These are phyloP conservation scores for Phrynocephalus forsythii DNA, from an alignment of 2,797 vertebrate species.

Conservation along the genomic window DNA sequence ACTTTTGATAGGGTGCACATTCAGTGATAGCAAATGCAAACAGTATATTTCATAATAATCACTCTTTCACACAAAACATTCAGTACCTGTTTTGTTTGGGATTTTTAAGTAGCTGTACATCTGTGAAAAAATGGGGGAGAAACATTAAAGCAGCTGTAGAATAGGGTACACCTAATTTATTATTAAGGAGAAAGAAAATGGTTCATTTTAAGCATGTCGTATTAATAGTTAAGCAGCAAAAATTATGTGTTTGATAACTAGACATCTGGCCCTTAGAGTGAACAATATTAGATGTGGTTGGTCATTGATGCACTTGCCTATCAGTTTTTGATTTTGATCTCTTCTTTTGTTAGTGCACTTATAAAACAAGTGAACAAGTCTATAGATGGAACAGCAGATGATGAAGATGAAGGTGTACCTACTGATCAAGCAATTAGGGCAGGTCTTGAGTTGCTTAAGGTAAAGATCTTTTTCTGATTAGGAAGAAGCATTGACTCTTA, in stretches of 20 bases:
- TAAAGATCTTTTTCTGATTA: constrained; percentile 63
- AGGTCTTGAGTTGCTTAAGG: constrained; percentile 96
- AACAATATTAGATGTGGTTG: background rate
- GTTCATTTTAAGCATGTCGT: background rate
- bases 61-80: background rate
- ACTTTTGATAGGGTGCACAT: background rate
- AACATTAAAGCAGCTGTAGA: background rate
- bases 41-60: too few relatives aligned
- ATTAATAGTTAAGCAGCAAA: background rate
- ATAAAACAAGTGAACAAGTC: constrained; percentile 98
- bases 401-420: constrained; percentile 96
- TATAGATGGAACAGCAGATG: constrained; percentile 96
- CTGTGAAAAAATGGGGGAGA: too few relatives aligned
- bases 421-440: constrained; percentile 96
- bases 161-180: background rate
- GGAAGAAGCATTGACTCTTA: background rate
- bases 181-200: background rate
- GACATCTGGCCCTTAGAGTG: background rate
- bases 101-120: background rate
- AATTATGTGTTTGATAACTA: background rate
- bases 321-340: constrained; percentile 13
- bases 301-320: background rate
- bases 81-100: background rate
- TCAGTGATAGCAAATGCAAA: too few relatives aligned
- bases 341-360: constrained; percentile 84